A percentile compares a stretch with the other conserved stretches of the same genome.
These are phyloP conservation scores for Drosophila kambysellisi DNA, from an alignment of 2,888 invertebrate species.

Conservation along the genomic window DNA sequence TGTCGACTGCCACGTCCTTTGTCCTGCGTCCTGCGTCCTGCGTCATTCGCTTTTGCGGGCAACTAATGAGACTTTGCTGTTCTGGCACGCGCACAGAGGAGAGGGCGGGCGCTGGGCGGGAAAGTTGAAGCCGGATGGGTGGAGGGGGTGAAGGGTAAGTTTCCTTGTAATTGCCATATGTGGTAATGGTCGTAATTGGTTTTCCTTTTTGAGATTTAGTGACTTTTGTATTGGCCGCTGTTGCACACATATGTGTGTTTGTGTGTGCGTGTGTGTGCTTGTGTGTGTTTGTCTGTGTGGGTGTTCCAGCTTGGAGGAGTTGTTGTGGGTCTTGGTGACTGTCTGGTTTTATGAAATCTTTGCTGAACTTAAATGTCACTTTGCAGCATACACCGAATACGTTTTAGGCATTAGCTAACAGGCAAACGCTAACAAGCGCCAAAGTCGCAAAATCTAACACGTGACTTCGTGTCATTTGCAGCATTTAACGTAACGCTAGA, in stretches of 20 bases:
- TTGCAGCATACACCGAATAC: slow-evolving; percentile 68
- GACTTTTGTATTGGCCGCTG: slow-evolving; percentile 72
- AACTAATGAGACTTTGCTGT: slow-evolving; percentile 79
- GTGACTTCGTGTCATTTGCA: slow-evolving; percentile 82
- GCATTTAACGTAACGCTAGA: slow-evolving; percentile 60
- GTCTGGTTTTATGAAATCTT: slow-evolving; percentile 57
- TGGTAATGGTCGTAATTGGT: slow-evolving; percentile 78
- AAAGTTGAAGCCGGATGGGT: background rate
- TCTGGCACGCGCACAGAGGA: slow-evolving; percentile 54
- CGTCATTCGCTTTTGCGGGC: slow-evolving; percentile 60
- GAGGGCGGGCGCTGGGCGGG: background rate
- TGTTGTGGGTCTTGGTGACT: background rate
- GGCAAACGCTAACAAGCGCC: slow-evolving; percentile 76
- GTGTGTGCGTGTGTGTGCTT: background rate
- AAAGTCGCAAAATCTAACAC: slow-evolving; percentile 78
- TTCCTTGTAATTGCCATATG: slow-evolving; percentile 76
- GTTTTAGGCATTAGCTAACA: slow-evolving; percentile 75
- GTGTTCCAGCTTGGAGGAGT: background rate
- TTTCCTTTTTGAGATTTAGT: slow-evolving; percentile 77
- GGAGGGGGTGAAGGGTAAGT: slow-evolving; percentile 32
- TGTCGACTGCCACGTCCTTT: slow-evolving; percentile 32
- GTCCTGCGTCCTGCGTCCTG: slow-evolving; percentile 1
- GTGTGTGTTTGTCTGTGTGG: background rate
- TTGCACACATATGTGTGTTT: slow-evolving; percentile 26
- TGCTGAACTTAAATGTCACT: slow-evolving; percentile 69